Base-by-base conservation (phyloP, 2,888 invertebrate genomes). In the Pheosia gnoma region DNA sequence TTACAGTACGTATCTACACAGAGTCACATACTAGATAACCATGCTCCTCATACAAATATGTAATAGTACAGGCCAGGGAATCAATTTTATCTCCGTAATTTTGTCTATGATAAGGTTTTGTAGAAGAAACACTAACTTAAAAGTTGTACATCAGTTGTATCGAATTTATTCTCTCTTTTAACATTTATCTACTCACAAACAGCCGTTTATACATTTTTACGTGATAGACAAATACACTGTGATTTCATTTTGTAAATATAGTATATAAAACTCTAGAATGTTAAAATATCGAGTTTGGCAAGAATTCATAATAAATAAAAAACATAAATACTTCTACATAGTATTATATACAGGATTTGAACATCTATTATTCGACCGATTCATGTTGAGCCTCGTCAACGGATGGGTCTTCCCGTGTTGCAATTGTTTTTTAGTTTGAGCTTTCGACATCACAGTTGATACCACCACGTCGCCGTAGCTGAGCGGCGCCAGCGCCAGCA, bases 331-430 rank as follows among this genome's bases (percentile, higher is more conserved):
- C 77, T 85, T 84, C 96, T 96, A 97, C 97, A 97, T 97, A 85
- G 97, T 97, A 94, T 97, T 97, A 94, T 97, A 97, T 90, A 97
- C 96, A 84, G 96, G 95, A 94, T 97, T 96, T 91, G 96, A 96
- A 91, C 95, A 95, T 92, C 95, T 92, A 88, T 90, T 93, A 86
- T 93, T 96, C 95, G 93, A 95, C 94, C 96, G 96, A 89, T 95
- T 95, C 90, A 96, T 94, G 93, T 96, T 96, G 90, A 98, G 95
- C 95, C 96, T 96, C 81, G 98, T 96, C 83, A 98, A 94, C 74
- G 98, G 98, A 95, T 98, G 98, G 82, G 97, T 98, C 91, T 97
- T 97, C 79, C 98, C 98, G 87, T 97, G 98, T 88, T 98, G 98
- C 83, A 96, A 95, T 90, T 97, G 97, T 90, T 97, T 96, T 89